Evolutionary conservation across 1,140 invertebrate genomes (phyloP).

Genomic region (Drosophila lowei): DNA sequence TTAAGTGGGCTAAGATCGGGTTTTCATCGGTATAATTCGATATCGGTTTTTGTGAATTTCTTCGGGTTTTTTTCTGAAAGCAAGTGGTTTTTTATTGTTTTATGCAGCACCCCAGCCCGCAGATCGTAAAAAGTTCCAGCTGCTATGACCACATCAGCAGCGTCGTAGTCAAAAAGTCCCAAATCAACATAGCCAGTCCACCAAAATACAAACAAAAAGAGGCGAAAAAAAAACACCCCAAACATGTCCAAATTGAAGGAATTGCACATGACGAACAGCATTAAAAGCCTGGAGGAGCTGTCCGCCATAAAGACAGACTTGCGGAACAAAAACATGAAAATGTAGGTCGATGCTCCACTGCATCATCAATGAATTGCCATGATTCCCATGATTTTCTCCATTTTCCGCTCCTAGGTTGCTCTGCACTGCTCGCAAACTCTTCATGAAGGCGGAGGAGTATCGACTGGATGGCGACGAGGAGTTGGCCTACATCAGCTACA

Average conservation of each 20-base stretch:
- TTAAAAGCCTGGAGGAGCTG: slow-evolving; percentile 85
- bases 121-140: slow-evolving; percentile 23
- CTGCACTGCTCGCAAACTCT: slow-evolving; percentile 85
- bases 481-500: slow-evolving; percentile 87
- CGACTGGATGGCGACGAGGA: slow-evolving; percentile 87
- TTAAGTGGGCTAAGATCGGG: no score
- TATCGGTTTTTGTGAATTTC: not conserved
- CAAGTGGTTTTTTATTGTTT: slow-evolving; percentile 7
- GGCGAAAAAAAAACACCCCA: not conserved
- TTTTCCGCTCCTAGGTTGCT: slow-evolving; percentile 66
- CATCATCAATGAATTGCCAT: slow-evolving; percentile 2
- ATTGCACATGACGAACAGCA: slow-evolving; percentile 84
- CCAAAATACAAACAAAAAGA: not conserved
- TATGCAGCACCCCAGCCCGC: slow-evolving; percentile 17
- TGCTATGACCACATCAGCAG: slow-evolving; percentile 22
- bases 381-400: slow-evolving; percentile 2
- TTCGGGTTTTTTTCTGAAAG: not conserved
- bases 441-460: slow-evolving; percentile 84
- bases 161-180: not conserved
- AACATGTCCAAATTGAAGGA: slow-evolving; percentile 83
- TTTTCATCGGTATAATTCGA: no score
- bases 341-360: slow-evolving; percentile 80
- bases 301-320: slow-evolving; percentile 84
- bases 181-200: not conserved
- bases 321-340: slow-evolving; percentile 83